These are phyloP conservation scores for Nycticryphes semicollaris DNA, from an alignment of 2,113 vertebrate species.

Conservation along the genomic window DNA sequence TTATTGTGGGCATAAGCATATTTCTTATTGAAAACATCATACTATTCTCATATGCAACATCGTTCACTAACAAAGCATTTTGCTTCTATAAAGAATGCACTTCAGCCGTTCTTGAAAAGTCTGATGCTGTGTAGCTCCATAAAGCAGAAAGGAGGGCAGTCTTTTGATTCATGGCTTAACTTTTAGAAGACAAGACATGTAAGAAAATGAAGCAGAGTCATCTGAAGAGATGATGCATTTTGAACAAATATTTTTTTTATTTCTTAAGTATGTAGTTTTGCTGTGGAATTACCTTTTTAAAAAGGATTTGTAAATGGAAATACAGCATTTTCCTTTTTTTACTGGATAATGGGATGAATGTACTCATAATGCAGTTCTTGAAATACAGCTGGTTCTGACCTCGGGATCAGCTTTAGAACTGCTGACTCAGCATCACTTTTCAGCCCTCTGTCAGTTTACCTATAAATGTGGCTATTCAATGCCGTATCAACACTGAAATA, in stretches of 20 bases:
- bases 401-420: background rate
- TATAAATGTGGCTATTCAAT: background rate
- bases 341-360: background rate
- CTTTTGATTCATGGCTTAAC: background rate
- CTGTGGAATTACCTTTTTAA: fast-evolving
- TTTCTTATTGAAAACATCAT: background rate
- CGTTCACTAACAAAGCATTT: background rate
- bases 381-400: background rate
- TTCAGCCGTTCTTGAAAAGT: background rate
- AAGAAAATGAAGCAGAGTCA: background rate
- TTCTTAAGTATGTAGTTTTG: background rate
- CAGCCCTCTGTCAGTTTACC: background rate
- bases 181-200: background rate
- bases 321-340: background rate
- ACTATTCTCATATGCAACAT: background rate
- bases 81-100: background rate
- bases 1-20: background rate
- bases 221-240: background rate
- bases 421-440: background rate
- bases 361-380: background rate
- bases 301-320: background rate
- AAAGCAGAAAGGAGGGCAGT: background rate
- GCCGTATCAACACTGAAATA: background rate
- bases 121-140: background rate
- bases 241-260: background rate